A percentile compares a stretch with the other conserved stretches of the same genome.
Conservation (phyloP, 2,888 invertebrate species). For the Matsumyia berberina region DNA sequence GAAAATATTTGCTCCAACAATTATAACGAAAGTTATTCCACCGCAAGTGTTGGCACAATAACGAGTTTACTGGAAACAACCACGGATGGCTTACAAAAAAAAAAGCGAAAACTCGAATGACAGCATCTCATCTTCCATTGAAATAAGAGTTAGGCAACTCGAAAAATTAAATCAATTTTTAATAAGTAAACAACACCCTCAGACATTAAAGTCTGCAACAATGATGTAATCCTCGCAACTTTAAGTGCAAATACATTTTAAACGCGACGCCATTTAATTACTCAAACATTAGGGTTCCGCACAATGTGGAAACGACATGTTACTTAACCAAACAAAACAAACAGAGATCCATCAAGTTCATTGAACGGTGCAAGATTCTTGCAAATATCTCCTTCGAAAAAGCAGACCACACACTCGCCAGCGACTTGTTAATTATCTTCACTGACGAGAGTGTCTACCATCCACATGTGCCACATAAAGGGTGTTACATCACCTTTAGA, state of each 20-base stretch:
- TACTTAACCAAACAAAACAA: slow-evolving; percentile 43
- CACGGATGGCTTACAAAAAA: not conserved
- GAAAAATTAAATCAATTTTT: not conserved
- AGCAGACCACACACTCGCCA: slow-evolving; percentile 5
- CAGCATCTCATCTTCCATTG: not conserved
- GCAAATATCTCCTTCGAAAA: slow-evolving; percentile 27
- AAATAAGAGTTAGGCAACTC: not conserved
- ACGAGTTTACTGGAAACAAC: too few species aligned
- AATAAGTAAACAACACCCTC: slow-evolving; percentile 2
- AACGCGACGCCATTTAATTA: slow-evolving; percentile 13
- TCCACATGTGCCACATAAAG: slow-evolving; percentile 1
- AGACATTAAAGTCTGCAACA: slow-evolving; percentile 4
- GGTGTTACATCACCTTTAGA: slow-evolving; percentile 41
- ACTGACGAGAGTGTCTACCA: too few species aligned
- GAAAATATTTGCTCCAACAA: too few species aligned
- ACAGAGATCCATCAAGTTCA: slow-evolving; percentile 55
- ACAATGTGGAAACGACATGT: slow-evolving; percentile 37
- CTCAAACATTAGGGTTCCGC: slow-evolving; percentile 7
- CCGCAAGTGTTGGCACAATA: too few species aligned
- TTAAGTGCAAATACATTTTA: slow-evolving; percentile 13
- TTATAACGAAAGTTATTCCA: too few species aligned
- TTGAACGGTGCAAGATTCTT: slow-evolving; percentile 37
- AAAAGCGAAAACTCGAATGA: not conserved
- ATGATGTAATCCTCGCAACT: slow-evolving; percentile 1
- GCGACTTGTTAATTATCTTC: slow-evolving; percentile 40